Conservation (phyloP, 1,140 invertebrate genomes). For the Tribolium madens region DNA sequence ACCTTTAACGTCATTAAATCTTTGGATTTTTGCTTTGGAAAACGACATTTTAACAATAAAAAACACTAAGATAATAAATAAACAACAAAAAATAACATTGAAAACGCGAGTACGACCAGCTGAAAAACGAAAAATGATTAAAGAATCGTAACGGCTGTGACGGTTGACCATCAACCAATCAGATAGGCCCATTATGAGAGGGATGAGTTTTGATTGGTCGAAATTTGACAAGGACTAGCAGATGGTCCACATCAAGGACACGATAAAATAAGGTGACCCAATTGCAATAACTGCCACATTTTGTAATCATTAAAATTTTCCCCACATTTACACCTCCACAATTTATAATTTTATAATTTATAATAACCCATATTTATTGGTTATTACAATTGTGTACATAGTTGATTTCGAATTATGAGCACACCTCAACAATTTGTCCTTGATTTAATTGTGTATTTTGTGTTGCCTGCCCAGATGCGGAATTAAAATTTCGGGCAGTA, state of each 20-base stretch:
- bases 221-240: conserved; percentile 2
- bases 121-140: conserved; percentile 4
- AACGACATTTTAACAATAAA: conserved; percentile 61
- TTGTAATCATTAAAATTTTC: too few relatives aligned
- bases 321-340: too few relatives aligned
- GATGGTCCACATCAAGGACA: conserved; percentile 1
- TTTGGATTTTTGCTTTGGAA: conserved; percentile 63
- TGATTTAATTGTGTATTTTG: too few relatives aligned
- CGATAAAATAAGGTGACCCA: background rate
- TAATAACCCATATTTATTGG: too few relatives aligned
- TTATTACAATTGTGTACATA: too few relatives aligned
- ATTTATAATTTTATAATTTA: too few relatives aligned
- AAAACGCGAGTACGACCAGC: conserved; percentile 6
- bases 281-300: too few relatives aligned
- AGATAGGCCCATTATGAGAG: background rate
- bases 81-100: conserved; percentile 15
- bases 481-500: too few relatives aligned
- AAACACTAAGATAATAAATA: conserved; percentile 11
- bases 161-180: conserved; percentile 9
- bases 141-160: conserved; percentile 18
- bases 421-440: too few relatives aligned
- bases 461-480: too few relatives aligned
- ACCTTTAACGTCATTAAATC: conserved; percentile 63
- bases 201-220: background rate
- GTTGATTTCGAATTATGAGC: too few relatives aligned